Evolutionary conservation across 2,888 invertebrate genomes (phyloP), one percentile per base, ranked within the genome.

Genomic region (Pachydiplax longipennis): DNA sequence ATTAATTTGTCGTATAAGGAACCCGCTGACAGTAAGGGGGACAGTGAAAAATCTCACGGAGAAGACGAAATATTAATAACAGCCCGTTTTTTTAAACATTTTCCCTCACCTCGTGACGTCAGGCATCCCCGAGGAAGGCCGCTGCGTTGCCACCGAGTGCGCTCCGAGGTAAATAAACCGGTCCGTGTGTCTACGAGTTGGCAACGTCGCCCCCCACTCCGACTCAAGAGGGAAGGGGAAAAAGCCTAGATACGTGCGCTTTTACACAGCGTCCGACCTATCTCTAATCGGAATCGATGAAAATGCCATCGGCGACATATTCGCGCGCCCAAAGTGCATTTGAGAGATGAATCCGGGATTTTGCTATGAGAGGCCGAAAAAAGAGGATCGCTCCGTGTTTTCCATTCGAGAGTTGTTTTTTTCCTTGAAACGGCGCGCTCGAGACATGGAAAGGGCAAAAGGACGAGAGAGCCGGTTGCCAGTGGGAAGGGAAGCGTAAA

Each of bases 131-230:
- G n/a, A 65, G 65, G n/a, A 12, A 73, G 31, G 25, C 25, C 73
- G 73, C 73, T 31, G 31, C 73, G 87, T 87, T 87, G 87, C 87
- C 87, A 18, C 58, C 37, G 61, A 83, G 58, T 35, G 53, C 58
- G 61, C 65, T 87, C 22, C 2, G 87, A 61, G 87, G 87, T 87
- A 87, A 40, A 87, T 87, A 87, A 87, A 87, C 87, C 87, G 87
- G 87, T 87, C 87, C 87, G 53, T 31, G 87, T 25, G 87, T 10
- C 58, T 25, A 0, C 5, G 15, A 37, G 10, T 35, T 37, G 87
- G 87, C 87, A 87, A 87, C 87, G 40, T 61, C n/a, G 61, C 37
- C 31, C 48, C 8, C 37, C 37, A 37, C 37, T 37, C 37, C 37
- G 37, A 4, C 37, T 2, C 37, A 5, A 2, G 37, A 37, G 37